A percentile compares a stretch with the other conserved stretches of the same genome.
Conservation (phyloP, 2,113 vertebrate genomes). For the Chascanopsetta lugubris region DNA sequence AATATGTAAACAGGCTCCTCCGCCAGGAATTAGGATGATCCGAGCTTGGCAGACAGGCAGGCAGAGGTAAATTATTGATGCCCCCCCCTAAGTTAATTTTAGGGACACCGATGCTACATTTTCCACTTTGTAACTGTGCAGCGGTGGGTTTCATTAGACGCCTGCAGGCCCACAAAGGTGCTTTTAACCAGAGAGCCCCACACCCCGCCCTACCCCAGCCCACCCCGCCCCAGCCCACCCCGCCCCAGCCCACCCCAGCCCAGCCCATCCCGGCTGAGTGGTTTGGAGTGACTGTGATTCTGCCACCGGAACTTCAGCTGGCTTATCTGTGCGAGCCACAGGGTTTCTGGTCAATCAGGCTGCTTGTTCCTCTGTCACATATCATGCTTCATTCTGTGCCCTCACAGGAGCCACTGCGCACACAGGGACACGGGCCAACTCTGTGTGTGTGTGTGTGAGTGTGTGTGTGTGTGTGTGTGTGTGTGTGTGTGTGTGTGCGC, state of each 20-base stretch:
- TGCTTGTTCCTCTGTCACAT: constrained; percentile 25
- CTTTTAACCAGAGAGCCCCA: constrained; percentile 17
- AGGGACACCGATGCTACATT: constrained; percentile 18
- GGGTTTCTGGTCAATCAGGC: constrained; percentile 35
- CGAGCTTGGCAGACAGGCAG: constrained; percentile 35
- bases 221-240: too few species aligned
- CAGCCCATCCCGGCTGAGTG: too few species aligned
- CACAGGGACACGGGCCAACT: not conserved
- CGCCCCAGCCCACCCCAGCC: too few species aligned
- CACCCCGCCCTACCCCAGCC: too few species aligned
- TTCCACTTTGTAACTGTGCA: constrained; percentile 27
- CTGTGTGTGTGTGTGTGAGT: not conserved
- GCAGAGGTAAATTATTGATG: constrained; percentile 64
- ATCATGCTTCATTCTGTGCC: not conserved
- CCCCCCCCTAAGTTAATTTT: constrained; percentile 17
- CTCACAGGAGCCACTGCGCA: constrained; percentile 21
- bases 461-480: not conserved
- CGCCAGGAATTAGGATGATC: constrained; percentile 50
- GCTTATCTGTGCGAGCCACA: constrained; percentile 49
- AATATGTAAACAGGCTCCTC: constrained; percentile 64
- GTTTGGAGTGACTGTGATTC: constrained; percentile 12
- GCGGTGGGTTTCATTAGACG: constrained; percentile 26
- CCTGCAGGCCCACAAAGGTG: constrained; percentile 11
- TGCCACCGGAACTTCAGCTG: constrained; percentile 14
- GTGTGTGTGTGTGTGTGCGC: not conserved